A percentile compares a stretch with the other conserved stretches of the same genome.
phyloP scores from a whole-genome alignment of 2,113 vertebrate genomes.

The Lepus timidus region DNA sequence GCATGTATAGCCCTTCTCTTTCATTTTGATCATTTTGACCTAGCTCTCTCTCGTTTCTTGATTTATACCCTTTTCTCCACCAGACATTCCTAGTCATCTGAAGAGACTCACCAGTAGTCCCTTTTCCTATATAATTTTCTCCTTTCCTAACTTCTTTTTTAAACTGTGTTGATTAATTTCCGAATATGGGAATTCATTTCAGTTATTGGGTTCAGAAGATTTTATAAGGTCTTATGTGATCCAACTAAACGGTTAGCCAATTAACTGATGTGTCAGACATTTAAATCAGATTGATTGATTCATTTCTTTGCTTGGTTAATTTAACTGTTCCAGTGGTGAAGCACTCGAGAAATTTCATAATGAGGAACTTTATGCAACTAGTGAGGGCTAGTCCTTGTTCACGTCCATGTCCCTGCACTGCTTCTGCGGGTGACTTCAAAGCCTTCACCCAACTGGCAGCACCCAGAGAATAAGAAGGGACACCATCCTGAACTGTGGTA shows the following conservation, averaged over 20 bases:
- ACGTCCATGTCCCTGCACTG: fast-evolving
- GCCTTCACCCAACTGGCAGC: not conserved
- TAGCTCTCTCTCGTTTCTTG: not conserved
- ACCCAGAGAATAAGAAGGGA: not conserved
- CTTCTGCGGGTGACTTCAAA: not conserved
- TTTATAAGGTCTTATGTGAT: not conserved
- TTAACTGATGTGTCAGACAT: not conserved
- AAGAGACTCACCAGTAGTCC: not conserved
- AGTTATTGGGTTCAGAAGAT: not conserved
- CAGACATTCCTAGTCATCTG: not conserved
- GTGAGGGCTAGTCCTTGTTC: not conserved
- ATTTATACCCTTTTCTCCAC: not conserved
- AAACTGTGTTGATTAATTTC: constrained; percentile 15
- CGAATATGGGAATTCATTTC: constrained; percentile 10
- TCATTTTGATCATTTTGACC: not conserved
- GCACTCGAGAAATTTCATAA: not conserved
- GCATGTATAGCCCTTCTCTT: not conserved
- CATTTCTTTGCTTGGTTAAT: constrained; percentile 7
- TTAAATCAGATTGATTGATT: not conserved
- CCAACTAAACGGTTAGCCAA: not conserved
- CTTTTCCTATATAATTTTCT: constrained; percentile 17
- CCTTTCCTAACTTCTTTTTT: not conserved
- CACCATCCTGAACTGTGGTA: not conserved
- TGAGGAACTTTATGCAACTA: not conserved
- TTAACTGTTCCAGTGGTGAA: not conserved